Evolutionary conservation across 1,140 invertebrate genomes (phyloP), one percentile per base, ranked within the genome.

Genomic region (Caenorhabditis inopinata): DNA sequence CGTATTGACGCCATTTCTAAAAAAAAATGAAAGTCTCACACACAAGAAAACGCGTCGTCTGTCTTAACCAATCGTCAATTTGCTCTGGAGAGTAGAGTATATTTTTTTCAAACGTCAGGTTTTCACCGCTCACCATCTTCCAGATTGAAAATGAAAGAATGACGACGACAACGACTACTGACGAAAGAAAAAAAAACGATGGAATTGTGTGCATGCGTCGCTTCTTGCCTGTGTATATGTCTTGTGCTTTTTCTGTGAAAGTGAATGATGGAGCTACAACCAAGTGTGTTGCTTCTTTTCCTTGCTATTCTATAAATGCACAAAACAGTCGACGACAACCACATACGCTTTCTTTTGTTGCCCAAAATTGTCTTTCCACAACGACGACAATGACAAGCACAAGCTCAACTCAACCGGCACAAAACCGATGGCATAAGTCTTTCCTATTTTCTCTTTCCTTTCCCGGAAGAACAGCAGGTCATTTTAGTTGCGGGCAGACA

Each of bases 331-430:
- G n/a, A 68, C 32, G 58, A 38, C 16, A n/a, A 38, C 58, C 23
- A 32, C 51, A 58, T 32, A 25, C 48, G 51, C 51, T 32, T 68
- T 68, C 58, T 68, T 68, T 68, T 68, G 58, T 68, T 42, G 58
- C 58, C 35, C 58, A 68, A 68, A 68, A 68, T 68, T 68, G 58
- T 32, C 32, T 58, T 58, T 58, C 51, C 51, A 23, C 51, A 16
- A 58, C 51, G 51, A 58, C 51, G 11, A 68, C 32, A n/a, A 68
- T 14, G 38, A 7, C 38, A 42, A 7, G 38, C 38, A 42, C 32
- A 68, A 35, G 32, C 58, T 68, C 58, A 68, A 68, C 58, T 68
- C 58, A 68, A 68, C 58, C 58, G 58, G 58, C 58, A 68, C 58
- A 68, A 68, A 68, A 68, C 58, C 58, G n/a, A 68, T 38, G 23